Evolutionary conservation across 1,140 invertebrate species (phyloP).

Genomic region (Drosophila sproati): DNA sequence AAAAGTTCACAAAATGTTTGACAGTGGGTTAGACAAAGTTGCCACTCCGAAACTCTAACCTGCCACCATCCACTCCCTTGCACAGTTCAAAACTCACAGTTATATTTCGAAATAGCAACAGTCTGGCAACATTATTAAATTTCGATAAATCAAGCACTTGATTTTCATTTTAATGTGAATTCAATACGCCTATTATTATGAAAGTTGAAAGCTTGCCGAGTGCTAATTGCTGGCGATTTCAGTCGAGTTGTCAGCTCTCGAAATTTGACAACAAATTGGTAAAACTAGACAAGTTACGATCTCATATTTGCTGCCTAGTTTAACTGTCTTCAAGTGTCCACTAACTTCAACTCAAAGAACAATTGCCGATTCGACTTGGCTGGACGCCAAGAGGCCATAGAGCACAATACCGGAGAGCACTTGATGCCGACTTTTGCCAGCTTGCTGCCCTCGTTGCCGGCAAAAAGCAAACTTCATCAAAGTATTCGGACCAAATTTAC

Average conservation of each 20-base stretch:
- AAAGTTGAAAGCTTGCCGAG: slow-evolving; percentile 51
- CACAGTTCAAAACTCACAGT: no score
- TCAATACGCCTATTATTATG: slow-evolving; percentile 57
- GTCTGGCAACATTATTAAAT: slow-evolving; percentile 56
- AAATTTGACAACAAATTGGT: background rate
- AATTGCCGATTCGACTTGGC: slow-evolving; percentile 3
- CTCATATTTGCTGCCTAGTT: slow-evolving; percentile 51
- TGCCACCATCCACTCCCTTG: background rate
- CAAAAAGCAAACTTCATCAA: slow-evolving; percentile 59
- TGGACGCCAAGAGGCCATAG: slow-evolving; percentile 35
- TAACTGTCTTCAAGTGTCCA: slow-evolving; percentile 35
- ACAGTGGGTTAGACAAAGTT: slow-evolving; percentile 11
- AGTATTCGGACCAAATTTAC: slow-evolving; percentile 68
- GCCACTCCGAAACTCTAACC: background rate
- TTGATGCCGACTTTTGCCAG: slow-evolving; percentile 46
- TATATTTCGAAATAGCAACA: slow-evolving; percentile 1
- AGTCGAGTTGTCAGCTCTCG: background rate
- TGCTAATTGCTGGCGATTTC: slow-evolving; percentile 36
- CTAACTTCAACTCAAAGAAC: slow-evolving; percentile 50
- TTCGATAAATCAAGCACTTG: slow-evolving; percentile 55
- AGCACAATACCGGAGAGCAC: slow-evolving; percentile 53
- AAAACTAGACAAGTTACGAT: slow-evolving; percentile 48
- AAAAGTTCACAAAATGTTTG: slow-evolving; percentile 31
- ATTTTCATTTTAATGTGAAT: slow-evolving; percentile 44
- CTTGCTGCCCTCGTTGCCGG: slow-evolving; percentile 30